Conservation (phyloP, 64 coral and sea anemone genomes). For the Astreopora myriophthalma region DNA sequence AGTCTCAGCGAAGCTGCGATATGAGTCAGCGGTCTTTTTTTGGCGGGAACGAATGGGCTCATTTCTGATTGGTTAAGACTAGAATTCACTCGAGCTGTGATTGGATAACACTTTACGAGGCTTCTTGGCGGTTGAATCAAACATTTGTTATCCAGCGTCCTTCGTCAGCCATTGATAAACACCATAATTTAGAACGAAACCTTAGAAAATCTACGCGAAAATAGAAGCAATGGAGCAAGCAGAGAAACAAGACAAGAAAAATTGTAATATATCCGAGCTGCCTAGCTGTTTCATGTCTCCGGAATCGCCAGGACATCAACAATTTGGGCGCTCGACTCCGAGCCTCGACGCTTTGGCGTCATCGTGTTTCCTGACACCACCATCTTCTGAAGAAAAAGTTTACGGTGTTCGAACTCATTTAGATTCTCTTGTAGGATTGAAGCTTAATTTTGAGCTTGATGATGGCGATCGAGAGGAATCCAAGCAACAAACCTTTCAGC, state of each 20-base stretch:
- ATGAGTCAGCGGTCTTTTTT: slow-evolving; percentile 48
- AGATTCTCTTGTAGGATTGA: slow-evolving; percentile 5
- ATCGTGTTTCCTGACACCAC: slow-evolving; percentile 57
- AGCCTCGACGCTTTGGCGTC: neutral
- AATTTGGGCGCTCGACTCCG: slow-evolving; percentile 42
- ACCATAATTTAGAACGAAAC: neutral
- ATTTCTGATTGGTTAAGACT: neutral
- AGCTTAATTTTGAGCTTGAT: slow-evolving; percentile 60
- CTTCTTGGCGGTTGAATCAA: slow-evolving; percentile 60
- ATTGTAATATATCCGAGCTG: neutral
- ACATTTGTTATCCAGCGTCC: neutral
- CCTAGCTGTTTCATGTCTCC: slow-evolving; percentile 63
- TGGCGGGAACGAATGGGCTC: neutral
- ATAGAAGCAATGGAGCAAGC: slow-evolving; percentile 8
- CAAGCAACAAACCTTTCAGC: neutral
- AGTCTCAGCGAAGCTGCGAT: no score
- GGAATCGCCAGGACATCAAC: slow-evolving; percentile 35
- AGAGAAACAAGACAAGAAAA: neutral
- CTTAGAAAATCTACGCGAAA: neutral
- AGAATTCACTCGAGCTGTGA: neutral
- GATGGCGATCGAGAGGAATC: slow-evolving; percentile 5
- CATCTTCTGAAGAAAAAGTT: slow-evolving; percentile 48
- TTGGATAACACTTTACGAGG: neutral
- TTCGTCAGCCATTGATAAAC: neutral
- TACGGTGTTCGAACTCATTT: neutral